Base-by-base conservation (phyloP, 1,140 invertebrate genomes). In the Danaus melanippus region DNA sequence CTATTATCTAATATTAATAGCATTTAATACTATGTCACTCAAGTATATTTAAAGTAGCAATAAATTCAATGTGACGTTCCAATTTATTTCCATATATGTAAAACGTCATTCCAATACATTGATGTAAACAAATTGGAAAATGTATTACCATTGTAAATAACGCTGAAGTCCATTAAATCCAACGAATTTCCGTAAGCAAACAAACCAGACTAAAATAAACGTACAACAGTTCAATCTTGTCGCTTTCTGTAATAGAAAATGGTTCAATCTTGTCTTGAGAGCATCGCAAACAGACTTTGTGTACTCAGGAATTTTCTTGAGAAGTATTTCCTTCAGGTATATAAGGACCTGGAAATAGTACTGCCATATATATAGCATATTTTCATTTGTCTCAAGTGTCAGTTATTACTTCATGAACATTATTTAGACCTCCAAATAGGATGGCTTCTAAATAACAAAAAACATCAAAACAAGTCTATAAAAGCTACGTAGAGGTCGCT, bases 251-350 rank as follows among this genome's bases (percentile, higher is more conserved):
- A 46, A 53, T 52, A 41, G 50, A 52, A 53, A 54, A 60, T 46
- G 52, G 48, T 54, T 32, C 21, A 51, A 54, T 41, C 46, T 43
- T 54, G 54, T 60, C 52, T 53, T 46, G 43, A 54, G 58, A 54
- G 51, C 12, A 48, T 32, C 46, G 57, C 58, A 60, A 60, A 60
- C 47, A 50, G 21, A 32, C 15, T 32, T 32, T 32, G 21, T 32
- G 9, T 32, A 32, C 21, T 32, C 21, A 7, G 21, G 21, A 32
- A 32, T 32, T 32, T 32, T 7, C 21, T 32, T 32, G 21, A 32
- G 21, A 32, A 32, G 21, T 32, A 4, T 32, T 32, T 32, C 21
- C 21, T 32, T 32, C 21, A 32, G 21, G 21, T 44, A 44, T n/a
- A 44, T n/a, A n/a, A 44, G 43, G 43, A 12, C 5, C 21, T 32